Percentiles rank a stretch among this genome's conserved stretches.
These are phyloP conservation scores for Sebastes minor DNA, from an alignment of 2,797 vertebrate species.

Conservation along the genomic window DNA sequence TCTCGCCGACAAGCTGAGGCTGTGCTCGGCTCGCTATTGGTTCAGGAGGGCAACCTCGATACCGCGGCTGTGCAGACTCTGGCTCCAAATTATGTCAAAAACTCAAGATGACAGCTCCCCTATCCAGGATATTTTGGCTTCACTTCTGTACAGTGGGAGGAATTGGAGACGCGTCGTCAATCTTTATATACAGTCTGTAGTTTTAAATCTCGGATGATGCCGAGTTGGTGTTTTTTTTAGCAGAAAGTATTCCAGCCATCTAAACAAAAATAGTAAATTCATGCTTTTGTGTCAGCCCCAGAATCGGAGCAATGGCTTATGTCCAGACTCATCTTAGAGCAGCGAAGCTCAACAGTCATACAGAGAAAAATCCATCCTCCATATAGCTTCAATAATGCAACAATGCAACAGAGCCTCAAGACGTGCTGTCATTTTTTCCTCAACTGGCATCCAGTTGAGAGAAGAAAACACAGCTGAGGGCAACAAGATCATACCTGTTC, in stretches of 20 bases:
- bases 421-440: background rate
- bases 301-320: background rate
- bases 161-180: background rate
- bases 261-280: background rate
- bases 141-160: background rate
- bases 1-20: no score
- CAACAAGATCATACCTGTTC: background rate
- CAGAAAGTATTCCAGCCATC: background rate
- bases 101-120: no score
- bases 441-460: background rate
- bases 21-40: no score
- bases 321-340: background rate
- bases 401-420: background rate
- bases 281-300: background rate
- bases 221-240: background rate
- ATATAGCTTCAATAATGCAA: constrained; percentile 17
- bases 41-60: no score
- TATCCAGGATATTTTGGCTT: no score
- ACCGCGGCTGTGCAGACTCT: no score
- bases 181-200: background rate
- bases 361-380: background rate
- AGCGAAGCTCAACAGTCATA: background rate
- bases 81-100: no score
- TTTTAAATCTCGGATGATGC: background rate
- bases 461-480: background rate